phyloP scores from a whole-genome alignment of 2,888 invertebrate species.

The Agonopterix heracliana region DNA sequence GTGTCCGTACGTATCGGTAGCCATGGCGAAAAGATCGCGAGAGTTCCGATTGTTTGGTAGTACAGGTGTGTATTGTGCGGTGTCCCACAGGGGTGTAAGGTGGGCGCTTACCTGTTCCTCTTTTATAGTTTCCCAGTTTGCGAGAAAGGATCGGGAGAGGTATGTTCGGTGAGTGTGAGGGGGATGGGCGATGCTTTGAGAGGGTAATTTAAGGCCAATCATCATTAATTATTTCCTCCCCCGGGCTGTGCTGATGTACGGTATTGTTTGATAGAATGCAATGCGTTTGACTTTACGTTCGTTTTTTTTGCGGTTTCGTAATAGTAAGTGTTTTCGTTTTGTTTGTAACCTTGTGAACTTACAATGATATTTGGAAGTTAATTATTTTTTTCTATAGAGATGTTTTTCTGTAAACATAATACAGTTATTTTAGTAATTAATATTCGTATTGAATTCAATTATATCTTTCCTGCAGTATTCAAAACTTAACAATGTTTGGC shows the following conservation, averaged over 20 bases:
- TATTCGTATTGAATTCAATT: no score
- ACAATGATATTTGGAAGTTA: not conserved
- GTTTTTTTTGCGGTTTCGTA: conserved; percentile 3
- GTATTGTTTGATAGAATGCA: conserved; percentile 37
- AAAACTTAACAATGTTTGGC: no score
- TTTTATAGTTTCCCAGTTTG: conserved; percentile 66
- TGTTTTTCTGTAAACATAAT: no score
- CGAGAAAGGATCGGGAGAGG: conserved; percentile 39
- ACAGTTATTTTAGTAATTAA: no score
- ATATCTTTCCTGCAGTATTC: no score
- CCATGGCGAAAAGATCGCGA: conserved; percentile 40
- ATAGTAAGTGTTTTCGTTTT: not conserved
- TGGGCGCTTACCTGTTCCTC: conserved; percentile 54
- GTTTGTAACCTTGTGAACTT: conserved; percentile 1
- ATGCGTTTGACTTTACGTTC: conserved; percentile 30
- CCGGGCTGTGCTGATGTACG: conserved; percentile 45
- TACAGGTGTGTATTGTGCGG: conserved; percentile 48
- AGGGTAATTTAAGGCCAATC: conserved; percentile 74
- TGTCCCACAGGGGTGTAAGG: conserved; percentile 59
- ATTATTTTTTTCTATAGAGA: no score
- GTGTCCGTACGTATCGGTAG: conserved; percentile 72
- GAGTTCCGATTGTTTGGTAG: not conserved
- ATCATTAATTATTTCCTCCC: conserved; percentile 73
- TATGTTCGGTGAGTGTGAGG: conserved; percentile 29
- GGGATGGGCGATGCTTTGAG: conserved; percentile 46